Base-by-base conservation (phyloP, 2,888 invertebrate genomes). In the Anagyrus pseudococci region DNA sequence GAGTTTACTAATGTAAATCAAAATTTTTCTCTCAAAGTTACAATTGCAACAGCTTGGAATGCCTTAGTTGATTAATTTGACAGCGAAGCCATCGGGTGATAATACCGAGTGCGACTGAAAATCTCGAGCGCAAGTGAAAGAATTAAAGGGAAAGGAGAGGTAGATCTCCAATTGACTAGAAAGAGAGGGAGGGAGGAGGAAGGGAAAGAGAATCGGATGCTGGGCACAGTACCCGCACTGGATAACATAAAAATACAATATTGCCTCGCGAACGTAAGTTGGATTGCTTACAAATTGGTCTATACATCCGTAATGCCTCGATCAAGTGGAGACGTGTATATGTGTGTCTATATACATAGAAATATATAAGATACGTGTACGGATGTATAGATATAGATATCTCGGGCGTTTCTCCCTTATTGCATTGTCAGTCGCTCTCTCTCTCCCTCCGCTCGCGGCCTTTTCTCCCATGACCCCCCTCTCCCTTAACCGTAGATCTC, bases 241-340 rank as follows among this genome's bases (percentile, higher is more conserved):
- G 74, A 73, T 74, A 75, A 73, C 75, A 73, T 77, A 76, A 79
- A 75, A 77, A 79, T 78, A 76, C 75, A 77, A 79, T 80, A 80
- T 79, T 75, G 73, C 74, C 70, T 67, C 69, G 68, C 74, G 46
- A 79, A 73, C 73, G 71, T 77, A 77, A 80, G 76, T 80, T 78
- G 78, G 77, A 81, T 81, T 81, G 80, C 80, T 79, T 81, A 81
- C 78, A 80, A 80, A 81, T 81, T 80, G 81, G 78, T 68, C 81
- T 71, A 81, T 81, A 80, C 80, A 81, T 80, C 74, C 69, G 73
- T 81, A 81, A 80, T 81, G 75, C 68, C 70, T 68, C 77, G 76
- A 77, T 79, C 75, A 23, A 48, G 47, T 70, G 67, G 73, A 71
- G 29, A 67, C 64, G 65, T n/a, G n/a, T n/a, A n/a, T n/a, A n/a